Percentiles rank a stretch among this genome's conserved stretches.
These are phyloP conservation scores for Palloptera scutellata DNA, from an alignment of 2,888 invertebrate genomes.

Conservation along the genomic window DNA sequence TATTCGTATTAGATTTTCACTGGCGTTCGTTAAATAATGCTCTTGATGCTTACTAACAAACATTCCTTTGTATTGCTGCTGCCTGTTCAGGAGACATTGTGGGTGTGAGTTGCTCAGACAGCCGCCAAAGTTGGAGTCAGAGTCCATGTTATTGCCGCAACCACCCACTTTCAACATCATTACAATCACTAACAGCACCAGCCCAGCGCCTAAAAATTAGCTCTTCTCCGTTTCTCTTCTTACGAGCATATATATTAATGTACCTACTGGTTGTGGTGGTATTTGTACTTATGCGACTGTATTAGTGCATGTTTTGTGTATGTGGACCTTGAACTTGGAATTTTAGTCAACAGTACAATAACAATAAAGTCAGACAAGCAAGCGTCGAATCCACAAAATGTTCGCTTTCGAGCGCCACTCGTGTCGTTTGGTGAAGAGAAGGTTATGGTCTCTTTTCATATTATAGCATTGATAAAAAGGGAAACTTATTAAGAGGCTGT, in stretches of 20 bases:
- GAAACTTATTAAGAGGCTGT: too few species aligned
- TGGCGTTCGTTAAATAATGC: conserved; percentile 12
- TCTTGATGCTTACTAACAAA: not conserved
- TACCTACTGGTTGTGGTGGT: conserved; percentile 25
- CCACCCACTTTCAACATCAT: too few species aligned
- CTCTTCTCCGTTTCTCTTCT: conserved; percentile 26
- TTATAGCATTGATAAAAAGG: too few species aligned
- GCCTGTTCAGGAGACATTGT: not conserved
- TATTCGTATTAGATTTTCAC: conserved; percentile 13
- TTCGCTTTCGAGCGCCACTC: conserved; percentile 11
- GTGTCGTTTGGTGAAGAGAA: conserved; percentile 10
- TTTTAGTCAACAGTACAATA: conserved; percentile 49
- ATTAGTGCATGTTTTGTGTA: conserved; percentile 8
- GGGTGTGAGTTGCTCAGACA: conserved; percentile 38
- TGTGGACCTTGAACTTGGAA: conserved; percentile 58
- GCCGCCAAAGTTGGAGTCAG: conserved; percentile 6
- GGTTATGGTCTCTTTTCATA: too few species aligned
- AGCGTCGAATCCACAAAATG: conserved; percentile 25
- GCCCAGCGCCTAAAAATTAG: conserved; percentile 30
- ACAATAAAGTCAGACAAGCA: conserved; percentile 38
- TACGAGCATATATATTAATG: conserved; percentile 25
- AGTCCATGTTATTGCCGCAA: too few species aligned
- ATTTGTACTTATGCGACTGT: not conserved
- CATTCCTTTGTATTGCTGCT: not conserved
- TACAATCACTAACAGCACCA: conserved; percentile 31